Evolutionary conservation across 2,888 invertebrate species (phyloP).

Genomic region (Thalpophila matura): DNA sequence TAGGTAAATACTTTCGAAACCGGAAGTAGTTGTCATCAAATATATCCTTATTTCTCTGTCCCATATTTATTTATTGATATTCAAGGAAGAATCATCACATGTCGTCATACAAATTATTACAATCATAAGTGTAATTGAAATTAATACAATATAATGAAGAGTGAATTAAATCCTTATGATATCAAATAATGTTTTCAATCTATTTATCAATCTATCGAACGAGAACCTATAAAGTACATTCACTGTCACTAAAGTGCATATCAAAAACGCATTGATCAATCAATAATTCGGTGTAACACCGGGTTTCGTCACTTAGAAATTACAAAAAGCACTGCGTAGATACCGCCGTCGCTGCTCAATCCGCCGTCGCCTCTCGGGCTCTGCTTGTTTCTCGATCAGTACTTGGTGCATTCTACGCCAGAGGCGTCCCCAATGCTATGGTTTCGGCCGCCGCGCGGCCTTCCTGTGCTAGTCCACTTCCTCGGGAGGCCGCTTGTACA

Average conservation of each 20-base stretch:
- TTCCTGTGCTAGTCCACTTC: conserved; percentile 87
- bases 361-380: no score
- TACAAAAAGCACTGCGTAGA: not conserved
- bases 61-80: conserved; percentile 4
- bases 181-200: conserved; percentile 11
- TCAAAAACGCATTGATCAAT: conserved; percentile 8
- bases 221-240: conserved; percentile 14
- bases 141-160: conserved; percentile 2
- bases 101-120: conserved; percentile 13
- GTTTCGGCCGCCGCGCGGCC: conserved; percentile 25
- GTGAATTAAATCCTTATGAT: conserved; percentile 8
- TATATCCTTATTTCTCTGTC: conserved; percentile 1
- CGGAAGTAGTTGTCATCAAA: conserved; percentile 19
- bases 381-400: not conserved
- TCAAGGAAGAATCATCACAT: conserved; percentile 18
- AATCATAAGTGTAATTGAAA: conserved; percentile 12
- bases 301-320: not conserved
- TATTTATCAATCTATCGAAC: conserved; percentile 12
- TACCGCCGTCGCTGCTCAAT: not conserved
- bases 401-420: not conserved
- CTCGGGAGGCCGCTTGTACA: conserved; percentile 93
- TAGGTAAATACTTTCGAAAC: conserved; percentile 25
- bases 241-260: conserved; percentile 9
- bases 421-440: not conserved
- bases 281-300: not conserved